Evolutionary conservation across 2,113 vertebrate species (phyloP).

Genomic region (Xiphophorus couchianus): DNA sequence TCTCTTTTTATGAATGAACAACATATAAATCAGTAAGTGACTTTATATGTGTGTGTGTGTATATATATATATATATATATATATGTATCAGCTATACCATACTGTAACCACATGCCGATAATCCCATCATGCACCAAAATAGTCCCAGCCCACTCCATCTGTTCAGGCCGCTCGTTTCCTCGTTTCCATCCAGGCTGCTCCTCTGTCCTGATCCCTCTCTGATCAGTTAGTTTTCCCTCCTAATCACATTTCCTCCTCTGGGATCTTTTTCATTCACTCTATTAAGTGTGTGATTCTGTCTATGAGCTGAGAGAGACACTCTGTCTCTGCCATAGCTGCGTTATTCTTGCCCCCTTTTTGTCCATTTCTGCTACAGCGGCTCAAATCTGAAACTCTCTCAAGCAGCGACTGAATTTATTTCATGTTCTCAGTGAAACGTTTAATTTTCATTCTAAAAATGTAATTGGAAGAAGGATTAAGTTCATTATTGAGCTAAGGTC

Average conservation of each 20-base stretch:
- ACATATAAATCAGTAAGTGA: slow-evolving; percentile 31
- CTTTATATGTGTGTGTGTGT: too few relatives aligned
- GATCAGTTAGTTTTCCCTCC: slow-evolving; percentile 40
- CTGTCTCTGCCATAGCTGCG: slow-evolving; percentile 53
- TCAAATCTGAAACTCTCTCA: slow-evolving; percentile 25
- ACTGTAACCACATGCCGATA: slow-evolving; percentile 73
- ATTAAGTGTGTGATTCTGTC: slow-evolving; percentile 50
- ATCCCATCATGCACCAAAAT: slow-evolving; percentile 66
- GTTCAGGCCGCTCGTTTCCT: slow-evolving; percentile 55
- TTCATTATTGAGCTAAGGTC: background rate
- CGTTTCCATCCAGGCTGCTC: slow-evolving; percentile 24
- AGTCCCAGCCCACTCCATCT: slow-evolving; percentile 74
- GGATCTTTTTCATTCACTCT: slow-evolving; percentile 52
- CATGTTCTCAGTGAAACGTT: background rate
- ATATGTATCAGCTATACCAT: slow-evolving; percentile 67
- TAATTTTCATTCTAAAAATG: background rate
- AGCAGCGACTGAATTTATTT: slow-evolving; percentile 19
- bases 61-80: slow-evolving; percentile 34
- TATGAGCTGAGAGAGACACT: slow-evolving; percentile 37
- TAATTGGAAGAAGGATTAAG: background rate
- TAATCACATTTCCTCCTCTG: slow-evolving; percentile 47
- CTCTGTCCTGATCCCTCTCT: slow-evolving; percentile 18
- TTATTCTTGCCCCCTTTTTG: slow-evolving; percentile 42
- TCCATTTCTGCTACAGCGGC: slow-evolving; percentile 32
- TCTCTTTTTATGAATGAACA: slow-evolving; percentile 46